Conservation (phyloP, 2,888 invertebrate species). For the Actias luna region DNA sequence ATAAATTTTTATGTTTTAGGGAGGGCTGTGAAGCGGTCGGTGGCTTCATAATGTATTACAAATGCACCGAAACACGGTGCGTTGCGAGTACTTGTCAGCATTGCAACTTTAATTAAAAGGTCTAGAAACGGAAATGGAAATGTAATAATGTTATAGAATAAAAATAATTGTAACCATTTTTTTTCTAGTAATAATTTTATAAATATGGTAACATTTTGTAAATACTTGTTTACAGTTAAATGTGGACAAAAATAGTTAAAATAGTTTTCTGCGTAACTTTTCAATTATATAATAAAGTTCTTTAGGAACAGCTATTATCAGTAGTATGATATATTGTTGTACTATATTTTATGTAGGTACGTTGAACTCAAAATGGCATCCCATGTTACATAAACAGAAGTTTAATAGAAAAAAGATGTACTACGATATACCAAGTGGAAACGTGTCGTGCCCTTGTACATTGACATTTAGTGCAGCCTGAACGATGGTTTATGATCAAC, state of each 20-base stretch:
- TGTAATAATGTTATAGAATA: neutral
- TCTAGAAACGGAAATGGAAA: constrained; percentile 8
- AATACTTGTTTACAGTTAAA: no score
- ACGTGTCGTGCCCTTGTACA: constrained; percentile 34
- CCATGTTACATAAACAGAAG: neutral
- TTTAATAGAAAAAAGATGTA: neutral
- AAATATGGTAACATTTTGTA: no score
- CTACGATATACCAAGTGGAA: constrained; percentile 14
- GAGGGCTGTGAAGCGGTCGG: constrained; percentile 46
- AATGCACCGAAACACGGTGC: constrained; percentile 49
- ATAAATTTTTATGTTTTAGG: constrained; percentile 72
- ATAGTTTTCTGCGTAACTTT: no score
- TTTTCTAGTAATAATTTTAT: no score
- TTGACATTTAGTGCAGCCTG: constrained; percentile 65
- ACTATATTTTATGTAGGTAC: neutral
- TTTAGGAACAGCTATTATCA: no score
- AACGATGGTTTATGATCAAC: constrained; percentile 58
- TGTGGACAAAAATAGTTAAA: no score
- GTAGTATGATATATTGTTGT: neutral
- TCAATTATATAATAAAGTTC: no score
- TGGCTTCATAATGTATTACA: constrained; percentile 54
- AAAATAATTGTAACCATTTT: neutral
- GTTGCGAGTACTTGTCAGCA: constrained; percentile 30
- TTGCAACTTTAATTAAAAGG: constrained; percentile 36
- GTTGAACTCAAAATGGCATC: neutral